Evolutionary conservation across 2,888 invertebrate genomes (phyloP).

Genomic region (Cephus rjabovi): DNA sequence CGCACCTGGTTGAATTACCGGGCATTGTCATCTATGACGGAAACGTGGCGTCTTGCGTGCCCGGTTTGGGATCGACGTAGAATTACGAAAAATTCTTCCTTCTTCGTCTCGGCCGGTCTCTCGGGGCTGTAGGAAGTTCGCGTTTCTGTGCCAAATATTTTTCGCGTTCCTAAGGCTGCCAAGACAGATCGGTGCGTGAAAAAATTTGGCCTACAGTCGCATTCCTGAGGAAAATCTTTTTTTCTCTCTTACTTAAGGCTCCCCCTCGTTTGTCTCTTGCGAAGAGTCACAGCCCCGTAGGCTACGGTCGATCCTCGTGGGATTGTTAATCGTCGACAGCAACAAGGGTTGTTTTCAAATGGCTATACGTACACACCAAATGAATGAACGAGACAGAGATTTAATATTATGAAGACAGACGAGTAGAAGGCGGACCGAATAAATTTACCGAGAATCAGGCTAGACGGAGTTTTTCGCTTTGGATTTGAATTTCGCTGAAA

Average conservation of each 20-base stretch:
- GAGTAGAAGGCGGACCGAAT: neutral
- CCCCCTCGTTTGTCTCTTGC: slow-evolving; percentile 2
- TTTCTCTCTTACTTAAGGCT: neutral
- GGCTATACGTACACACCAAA: neutral
- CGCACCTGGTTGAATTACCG: neutral
- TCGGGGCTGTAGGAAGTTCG: slow-evolving; percentile 23
- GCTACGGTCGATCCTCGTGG: neutral
- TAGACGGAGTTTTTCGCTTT: neutral
- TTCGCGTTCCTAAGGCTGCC: slow-evolving; percentile 13
- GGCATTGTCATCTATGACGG: neutral
- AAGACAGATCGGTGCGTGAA: slow-evolving; percentile 19
- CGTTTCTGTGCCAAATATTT: slow-evolving; percentile 29
- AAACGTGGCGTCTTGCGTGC: neutral
- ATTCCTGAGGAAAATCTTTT: neutral
- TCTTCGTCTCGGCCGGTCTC: neutral
- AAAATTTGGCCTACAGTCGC: neutral
- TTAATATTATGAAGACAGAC: neutral
- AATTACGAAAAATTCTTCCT: neutral
- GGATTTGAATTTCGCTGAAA: neutral
- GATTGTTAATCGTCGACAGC: neutral
- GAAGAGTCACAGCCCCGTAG: neutral
- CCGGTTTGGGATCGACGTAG: neutral
- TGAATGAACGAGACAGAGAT: neutral
- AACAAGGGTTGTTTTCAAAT: neutral
- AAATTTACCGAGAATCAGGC: slow-evolving; percentile 12